Evolutionary conservation across 1,140 invertebrate genomes (phyloP).

Genomic region (Drosophila azteca): DNA sequence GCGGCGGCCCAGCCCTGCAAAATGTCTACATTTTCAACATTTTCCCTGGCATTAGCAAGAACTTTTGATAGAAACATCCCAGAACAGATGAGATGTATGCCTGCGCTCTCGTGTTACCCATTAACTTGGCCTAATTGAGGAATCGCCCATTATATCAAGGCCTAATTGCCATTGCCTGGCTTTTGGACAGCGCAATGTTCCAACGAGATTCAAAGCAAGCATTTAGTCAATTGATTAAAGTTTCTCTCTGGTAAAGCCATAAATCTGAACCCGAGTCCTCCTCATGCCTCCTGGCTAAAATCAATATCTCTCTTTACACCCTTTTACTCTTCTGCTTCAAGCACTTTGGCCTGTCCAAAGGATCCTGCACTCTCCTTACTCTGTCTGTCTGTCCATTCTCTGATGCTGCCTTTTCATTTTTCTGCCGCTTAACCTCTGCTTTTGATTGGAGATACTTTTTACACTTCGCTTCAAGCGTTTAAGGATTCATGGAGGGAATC

Average conservation of each 20-base stretch:
- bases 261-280: constrained; percentile 14
- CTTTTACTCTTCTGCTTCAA: too few relatives aligned
- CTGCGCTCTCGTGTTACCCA: constrained; percentile 23
- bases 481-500: constrained; percentile 20
- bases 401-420: too few relatives aligned
- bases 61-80: constrained; percentile 21
- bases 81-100: too few relatives aligned
- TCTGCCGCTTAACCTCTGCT: background rate
- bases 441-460: constrained; percentile 34
- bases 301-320: constrained; percentile 8
- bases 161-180: constrained; percentile 24
- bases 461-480: constrained; percentile 1
- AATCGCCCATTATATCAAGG: constrained; percentile 12
- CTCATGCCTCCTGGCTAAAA: constrained; percentile 32
- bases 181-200: too few relatives aligned
- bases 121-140: constrained; percentile 42
- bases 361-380: constrained; percentile 1
- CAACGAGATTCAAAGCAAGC: background rate
- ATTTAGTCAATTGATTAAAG: constrained; percentile 67
- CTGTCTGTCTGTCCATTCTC: background rate
- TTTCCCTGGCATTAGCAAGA: constrained; percentile 2
- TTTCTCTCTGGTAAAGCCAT: constrained; percentile 35
- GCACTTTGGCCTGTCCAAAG: constrained; percentile 15
- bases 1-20: constrained; percentile 2
- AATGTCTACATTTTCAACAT: constrained; percentile 33